phyloP scores from a whole-genome alignment of 2,797 vertebrate species.

The Pitangus sulphuratus region DNA sequence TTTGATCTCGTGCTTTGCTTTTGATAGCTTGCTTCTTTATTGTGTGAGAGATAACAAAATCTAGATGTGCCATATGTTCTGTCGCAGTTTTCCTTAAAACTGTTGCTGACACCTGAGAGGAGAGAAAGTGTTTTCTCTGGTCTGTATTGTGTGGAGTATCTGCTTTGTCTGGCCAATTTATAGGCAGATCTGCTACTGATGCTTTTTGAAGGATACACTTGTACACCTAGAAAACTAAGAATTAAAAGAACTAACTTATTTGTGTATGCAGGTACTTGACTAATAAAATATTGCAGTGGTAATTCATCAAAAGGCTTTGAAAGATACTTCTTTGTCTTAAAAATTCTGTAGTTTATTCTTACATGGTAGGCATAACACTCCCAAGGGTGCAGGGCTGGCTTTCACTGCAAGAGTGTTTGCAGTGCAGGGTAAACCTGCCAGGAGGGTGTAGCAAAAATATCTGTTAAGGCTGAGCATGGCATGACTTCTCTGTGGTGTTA shows the following conservation, averaged over 20 bases:
- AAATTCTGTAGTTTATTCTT: background rate
- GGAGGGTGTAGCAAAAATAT: background rate
- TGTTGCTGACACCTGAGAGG: background rate
- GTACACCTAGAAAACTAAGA: background rate
- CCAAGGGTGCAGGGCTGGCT: background rate
- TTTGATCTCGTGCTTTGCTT: background rate
- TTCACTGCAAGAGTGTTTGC: background rate
- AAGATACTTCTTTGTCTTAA: background rate
- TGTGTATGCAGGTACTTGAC: background rate
- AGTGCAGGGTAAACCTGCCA: background rate
- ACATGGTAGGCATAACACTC: background rate
- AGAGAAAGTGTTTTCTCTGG: background rate
- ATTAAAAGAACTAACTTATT: background rate
- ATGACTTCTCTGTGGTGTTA: background rate
- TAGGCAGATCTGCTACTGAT: background rate
- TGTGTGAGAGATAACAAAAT: background rate
- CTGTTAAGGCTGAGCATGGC: background rate
- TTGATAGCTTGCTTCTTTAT: background rate
- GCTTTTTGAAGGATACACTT: background rate
- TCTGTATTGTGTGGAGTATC: fast-evolving
- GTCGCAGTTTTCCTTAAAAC: background rate
- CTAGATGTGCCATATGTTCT: background rate
- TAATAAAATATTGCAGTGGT: background rate
- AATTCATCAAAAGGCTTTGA: background rate
- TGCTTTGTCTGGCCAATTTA: background rate